Evolutionary conservation across 2,888 invertebrate species (phyloP), one percentile per base, ranked within the genome.

Genomic region (Teleiodes luculella): DNA sequence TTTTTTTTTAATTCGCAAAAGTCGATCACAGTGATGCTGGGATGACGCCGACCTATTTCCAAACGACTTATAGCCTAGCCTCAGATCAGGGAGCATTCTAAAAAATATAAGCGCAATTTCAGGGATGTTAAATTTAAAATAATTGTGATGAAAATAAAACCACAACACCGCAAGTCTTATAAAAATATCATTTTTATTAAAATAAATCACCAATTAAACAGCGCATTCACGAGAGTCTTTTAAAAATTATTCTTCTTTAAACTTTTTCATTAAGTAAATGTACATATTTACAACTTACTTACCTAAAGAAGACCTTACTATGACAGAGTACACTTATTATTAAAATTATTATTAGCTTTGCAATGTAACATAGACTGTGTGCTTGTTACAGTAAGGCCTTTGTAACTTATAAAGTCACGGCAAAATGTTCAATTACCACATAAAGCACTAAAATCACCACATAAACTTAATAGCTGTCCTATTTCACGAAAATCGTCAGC

Each of bases 181-280:
- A 51, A 51, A 51, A 54, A 54, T 55, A 39, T 5, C 28, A n/a
- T 43, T 24, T 53, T 30, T 53, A 39, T 52, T 52, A 53, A 43
- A 56, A 53, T 53, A 50, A 50, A 43, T 53, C 43, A 53, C 41
- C 43, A 56, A 50, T 28, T 36, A 53, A 55, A 56, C 53, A 57
- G 51, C 47, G 33, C 54, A 79, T 78, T 76, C 70, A 78, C 75
- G 70, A 71, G 76, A 74, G 76, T 76, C 66, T 72, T 67, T 69
- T 53, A 47, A 30, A n/a, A 46, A 56, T 49, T 52, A 36, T 48
- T 56, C 36, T 49, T 52, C 16, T 48, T 47, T 51, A 49, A 49
- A 52, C 52, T 47, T 41, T 31, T n/a, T 41, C 41, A 41, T 36
- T 31, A 33, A 28, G 51, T 41, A 51, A 51, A 47, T 47, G 53